These are phyloP conservation scores for Lasioglossum zephyrum DNA, from an alignment of 2,888 invertebrate genomes.

Conservation along the genomic window DNA sequence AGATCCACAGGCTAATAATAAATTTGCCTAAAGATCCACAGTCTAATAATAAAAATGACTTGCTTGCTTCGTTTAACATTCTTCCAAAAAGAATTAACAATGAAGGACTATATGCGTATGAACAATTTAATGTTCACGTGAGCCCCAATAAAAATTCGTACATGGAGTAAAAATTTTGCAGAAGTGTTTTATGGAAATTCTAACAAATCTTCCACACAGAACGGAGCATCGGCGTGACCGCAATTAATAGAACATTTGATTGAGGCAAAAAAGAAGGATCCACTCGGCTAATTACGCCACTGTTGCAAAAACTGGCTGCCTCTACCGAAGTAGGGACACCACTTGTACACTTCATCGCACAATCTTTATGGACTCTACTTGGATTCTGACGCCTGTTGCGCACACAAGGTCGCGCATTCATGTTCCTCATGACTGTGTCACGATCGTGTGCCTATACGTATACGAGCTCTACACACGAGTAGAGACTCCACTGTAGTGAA, in stretches of 20 bases:
- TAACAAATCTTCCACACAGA: background rate
- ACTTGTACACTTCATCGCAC: conserved; percentile 53
- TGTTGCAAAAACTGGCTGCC: conserved; percentile 54
- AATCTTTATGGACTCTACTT: conserved; percentile 48
- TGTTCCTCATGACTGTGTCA: conserved; percentile 22
- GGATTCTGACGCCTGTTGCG: conserved; percentile 68
- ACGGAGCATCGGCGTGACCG: background rate
- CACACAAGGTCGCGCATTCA: conserved; percentile 69
- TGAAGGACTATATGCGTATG: background rate
- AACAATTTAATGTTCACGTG: background rate
- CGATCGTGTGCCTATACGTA: conserved; percentile 22
- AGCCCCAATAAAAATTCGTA: background rate
- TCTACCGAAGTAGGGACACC: conserved; percentile 45
- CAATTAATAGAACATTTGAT: background rate
- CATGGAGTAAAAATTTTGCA: background rate
- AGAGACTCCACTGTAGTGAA: conserved; percentile 50
- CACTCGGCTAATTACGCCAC: conserved; percentile 32
- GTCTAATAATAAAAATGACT: background rate
- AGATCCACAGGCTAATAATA: background rate
- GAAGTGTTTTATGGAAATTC: background rate
- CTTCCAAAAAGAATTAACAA: background rate
- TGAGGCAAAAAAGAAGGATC: background rate
- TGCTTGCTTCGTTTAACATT: background rate
- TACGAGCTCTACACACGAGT: background rate
- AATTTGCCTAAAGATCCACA: background rate